Percentiles rank a stretch among this genome's conserved stretches.
Evolutionary conservation across 2,888 invertebrate genomes (phyloP).

Genomic region (Agrotis exclamationis): DNA sequence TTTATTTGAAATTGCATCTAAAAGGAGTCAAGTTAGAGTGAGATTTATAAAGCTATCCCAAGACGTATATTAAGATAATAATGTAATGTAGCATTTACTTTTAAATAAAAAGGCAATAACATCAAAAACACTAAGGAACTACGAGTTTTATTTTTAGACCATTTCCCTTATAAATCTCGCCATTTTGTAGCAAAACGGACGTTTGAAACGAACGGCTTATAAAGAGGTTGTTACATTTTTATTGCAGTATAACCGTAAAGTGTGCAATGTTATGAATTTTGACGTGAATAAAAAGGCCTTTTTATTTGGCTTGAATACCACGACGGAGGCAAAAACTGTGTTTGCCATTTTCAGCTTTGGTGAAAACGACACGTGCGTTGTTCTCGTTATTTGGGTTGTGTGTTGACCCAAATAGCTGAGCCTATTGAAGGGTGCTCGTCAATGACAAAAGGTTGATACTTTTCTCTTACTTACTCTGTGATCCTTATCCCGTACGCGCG

Average conservation of each 20-base stretch:
- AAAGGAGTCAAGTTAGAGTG: neutral
- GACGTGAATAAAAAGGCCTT: slow-evolving; percentile 26
- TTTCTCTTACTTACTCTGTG: neutral
- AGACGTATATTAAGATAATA: neutral
- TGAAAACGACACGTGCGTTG: slow-evolving; percentile 26
- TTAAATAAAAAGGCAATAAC: neutral
- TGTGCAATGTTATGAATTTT: slow-evolving; percentile 39
- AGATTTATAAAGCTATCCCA: neutral
- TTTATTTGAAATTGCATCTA: neutral
- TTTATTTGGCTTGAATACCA: slow-evolving; percentile 17
- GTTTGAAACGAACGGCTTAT: slow-evolving; percentile 24
- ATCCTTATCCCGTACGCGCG: slow-evolving; percentile 17
- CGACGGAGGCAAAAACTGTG: slow-evolving; percentile 15
- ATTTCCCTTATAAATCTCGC: slow-evolving; percentile 9
- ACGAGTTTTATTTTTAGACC: neutral
- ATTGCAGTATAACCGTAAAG: slow-evolving; percentile 36
- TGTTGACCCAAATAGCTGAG: slow-evolving; percentile 43
- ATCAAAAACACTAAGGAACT: neutral
- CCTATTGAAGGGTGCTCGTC: slow-evolving; percentile 25
- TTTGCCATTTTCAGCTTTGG: slow-evolving; percentile 32
- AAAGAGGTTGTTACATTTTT: slow-evolving; percentile 36
- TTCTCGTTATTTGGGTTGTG: slow-evolving; percentile 33
- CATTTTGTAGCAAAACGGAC: slow-evolving; percentile 5
- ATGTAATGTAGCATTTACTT: too few species aligned
- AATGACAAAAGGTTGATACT: slow-evolving; percentile 27